Evolutionary conservation across 2,797 vertebrate species (phyloP).

Genomic region (Psittacula derbiana): DNA sequence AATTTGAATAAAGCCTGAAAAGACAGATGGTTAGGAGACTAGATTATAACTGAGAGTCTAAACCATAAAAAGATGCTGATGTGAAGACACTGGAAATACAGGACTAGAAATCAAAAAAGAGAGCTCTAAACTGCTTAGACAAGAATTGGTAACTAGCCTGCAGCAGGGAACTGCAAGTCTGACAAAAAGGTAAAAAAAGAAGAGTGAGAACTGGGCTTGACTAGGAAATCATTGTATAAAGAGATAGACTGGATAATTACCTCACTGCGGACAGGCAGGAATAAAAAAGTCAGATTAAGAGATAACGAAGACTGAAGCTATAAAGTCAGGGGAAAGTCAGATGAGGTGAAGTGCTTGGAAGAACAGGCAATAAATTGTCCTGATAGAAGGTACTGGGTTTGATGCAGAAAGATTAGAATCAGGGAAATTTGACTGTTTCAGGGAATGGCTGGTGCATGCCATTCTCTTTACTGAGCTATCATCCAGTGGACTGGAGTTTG

Average conservation of each 20-base stretch:
- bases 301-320: background rate
- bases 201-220: background rate
- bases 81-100: background rate
- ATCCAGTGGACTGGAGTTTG: background rate
- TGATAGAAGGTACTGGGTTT: background rate
- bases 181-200: background rate
- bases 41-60: background rate
- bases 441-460: background rate
- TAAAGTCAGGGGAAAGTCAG: background rate
- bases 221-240: background rate
- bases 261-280: background rate
- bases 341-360: background rate
- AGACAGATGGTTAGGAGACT: background rate
- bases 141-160: background rate
- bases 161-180: background rate
- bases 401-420: background rate
- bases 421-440: background rate
- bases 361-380: background rate
- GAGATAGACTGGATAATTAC: background rate
- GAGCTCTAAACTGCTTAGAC: background rate
- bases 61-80: background rate
- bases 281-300: background rate
- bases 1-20: background rate
- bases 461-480: background rate
- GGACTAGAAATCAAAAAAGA: background rate